Base-by-base conservation (phyloP, 2,113 vertebrate genomes). In the Gadus macrocephalus region DNA sequence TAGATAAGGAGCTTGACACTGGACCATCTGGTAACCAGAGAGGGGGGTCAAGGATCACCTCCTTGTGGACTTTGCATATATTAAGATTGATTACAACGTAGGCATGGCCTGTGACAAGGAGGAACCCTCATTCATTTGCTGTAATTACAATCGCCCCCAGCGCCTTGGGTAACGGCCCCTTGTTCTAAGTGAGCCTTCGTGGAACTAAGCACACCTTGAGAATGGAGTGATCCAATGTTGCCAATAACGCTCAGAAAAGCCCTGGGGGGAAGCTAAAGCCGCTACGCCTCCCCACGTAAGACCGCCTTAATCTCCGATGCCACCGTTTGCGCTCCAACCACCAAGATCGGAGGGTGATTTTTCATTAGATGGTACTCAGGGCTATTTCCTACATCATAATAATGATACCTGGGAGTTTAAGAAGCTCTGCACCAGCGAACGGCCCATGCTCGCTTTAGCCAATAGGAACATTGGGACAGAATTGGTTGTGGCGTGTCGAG, bases 71-170 rank as follows among this genome's bases (percentile, higher is more conserved):
- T 68, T 59, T 62, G 31, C 42, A 49, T 59, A 64, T 76, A 31
- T 66, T 73, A 64, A 70, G 79, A 66, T 73, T 67, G 59, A 53
- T 81, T 69, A 81, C 53, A 27, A 25, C 22, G 66, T 58, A 49
- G 16, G 66, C 58, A 58, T 75, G 68, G 19, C 49, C 62, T 63
- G 67, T 66, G 70, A 56, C 75, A 68, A 71, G 22, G 63, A 66
- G 55, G 61, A 70, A 69, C 74, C 65, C 17, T 63, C 74, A 65
- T 67, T 76, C 25, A 67, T 75, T 69, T 71, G 65, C 12, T 73
- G 74, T 80, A 80, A 85, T 85, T 81, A 82, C 66, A 82, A 63
- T 81, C 64, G 72, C 66, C 15, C 66, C 42, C 15, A 56, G 66
- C 15, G 22, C 68, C 78, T 61, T 53, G n/a, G 35, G 53, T 75